phyloP scores from a whole-genome alignment of 2,797 vertebrate species.

The Paratrypauchen microcephalus region DNA sequence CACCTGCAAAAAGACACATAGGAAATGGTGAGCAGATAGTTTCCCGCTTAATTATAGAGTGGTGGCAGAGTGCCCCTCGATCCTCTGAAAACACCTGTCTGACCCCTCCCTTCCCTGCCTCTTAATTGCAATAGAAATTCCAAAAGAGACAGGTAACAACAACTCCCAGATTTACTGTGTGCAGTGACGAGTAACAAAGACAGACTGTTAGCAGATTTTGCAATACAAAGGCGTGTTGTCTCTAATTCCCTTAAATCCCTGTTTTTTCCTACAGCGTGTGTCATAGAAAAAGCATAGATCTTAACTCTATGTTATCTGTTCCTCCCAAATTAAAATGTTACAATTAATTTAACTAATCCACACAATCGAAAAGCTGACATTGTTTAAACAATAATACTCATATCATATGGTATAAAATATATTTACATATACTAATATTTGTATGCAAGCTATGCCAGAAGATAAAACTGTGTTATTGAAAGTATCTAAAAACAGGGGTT shows the following conservation, averaged over 20 bases:
- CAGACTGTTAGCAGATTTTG: slow-evolving; percentile 53
- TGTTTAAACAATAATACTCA: no score
- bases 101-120: slow-evolving; percentile 67
- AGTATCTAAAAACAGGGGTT: slow-evolving; percentile 9
- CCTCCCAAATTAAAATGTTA: not conserved
- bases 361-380: not conserved
- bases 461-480: slow-evolving; percentile 29
- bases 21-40: slow-evolving; percentile 74
- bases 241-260: slow-evolving; percentile 17
- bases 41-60: slow-evolving; percentile 81
- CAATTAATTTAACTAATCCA: not conserved
- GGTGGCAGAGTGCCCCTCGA: slow-evolving; percentile 50
- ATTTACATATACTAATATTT: no score
- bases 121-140: slow-evolving; percentile 74
- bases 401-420: no score
- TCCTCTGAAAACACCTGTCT: slow-evolving; percentile 74
- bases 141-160: slow-evolving; percentile 73
- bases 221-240: slow-evolving; percentile 41
- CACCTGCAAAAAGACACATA: slow-evolving; percentile 82
- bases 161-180: slow-evolving; percentile 70
- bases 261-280: slow-evolving; percentile 1
- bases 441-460: not conserved
- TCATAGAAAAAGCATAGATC: not conserved
- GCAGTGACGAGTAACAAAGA: slow-evolving; percentile 48
- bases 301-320: not conserved